phyloP scores from a whole-genome alignment of 2,888 invertebrate species.

The Ctenicera cuprea region DNA sequence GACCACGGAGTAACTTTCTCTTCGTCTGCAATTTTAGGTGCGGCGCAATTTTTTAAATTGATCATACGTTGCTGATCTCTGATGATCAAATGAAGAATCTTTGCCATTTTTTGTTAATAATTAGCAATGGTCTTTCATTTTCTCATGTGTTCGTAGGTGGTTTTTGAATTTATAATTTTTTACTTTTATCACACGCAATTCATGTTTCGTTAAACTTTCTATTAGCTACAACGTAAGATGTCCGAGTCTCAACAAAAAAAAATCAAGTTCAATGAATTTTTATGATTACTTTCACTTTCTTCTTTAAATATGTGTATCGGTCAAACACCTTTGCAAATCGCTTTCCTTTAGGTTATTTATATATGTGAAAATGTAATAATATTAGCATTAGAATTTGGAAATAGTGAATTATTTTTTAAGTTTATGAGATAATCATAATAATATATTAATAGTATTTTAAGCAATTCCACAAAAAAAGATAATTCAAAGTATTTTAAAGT shows the following conservation, averaged over 20 bases:
- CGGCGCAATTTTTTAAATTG: background rate
- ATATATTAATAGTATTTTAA: too few species aligned
- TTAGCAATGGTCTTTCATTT: too few species aligned
- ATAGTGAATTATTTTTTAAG: too few species aligned
- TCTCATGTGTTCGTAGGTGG: background rate
- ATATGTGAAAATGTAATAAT: too few species aligned
- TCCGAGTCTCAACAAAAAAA: background rate
- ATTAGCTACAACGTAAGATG: background rate
- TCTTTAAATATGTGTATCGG: background rate
- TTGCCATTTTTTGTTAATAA: too few species aligned
- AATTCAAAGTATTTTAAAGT: too few species aligned
- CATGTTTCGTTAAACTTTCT: slow-evolving; percentile 3
- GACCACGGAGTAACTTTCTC: slow-evolving; percentile 41
- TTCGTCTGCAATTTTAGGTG: slow-evolving; percentile 34
- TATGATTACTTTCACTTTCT: slow-evolving; percentile 11
- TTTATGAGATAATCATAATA: too few species aligned
- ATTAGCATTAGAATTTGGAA: too few species aligned
- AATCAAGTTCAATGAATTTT: slow-evolving; percentile 18
- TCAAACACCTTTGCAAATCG: background rate
- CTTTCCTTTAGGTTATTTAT: background rate
- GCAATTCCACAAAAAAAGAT: too few species aligned
- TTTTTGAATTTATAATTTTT: background rate
- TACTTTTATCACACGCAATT: background rate
- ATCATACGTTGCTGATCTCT: background rate
- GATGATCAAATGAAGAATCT: background rate